Evolutionary conservation across 2,113 vertebrate species (phyloP).

Genomic region (Sula dactylatra): DNA sequence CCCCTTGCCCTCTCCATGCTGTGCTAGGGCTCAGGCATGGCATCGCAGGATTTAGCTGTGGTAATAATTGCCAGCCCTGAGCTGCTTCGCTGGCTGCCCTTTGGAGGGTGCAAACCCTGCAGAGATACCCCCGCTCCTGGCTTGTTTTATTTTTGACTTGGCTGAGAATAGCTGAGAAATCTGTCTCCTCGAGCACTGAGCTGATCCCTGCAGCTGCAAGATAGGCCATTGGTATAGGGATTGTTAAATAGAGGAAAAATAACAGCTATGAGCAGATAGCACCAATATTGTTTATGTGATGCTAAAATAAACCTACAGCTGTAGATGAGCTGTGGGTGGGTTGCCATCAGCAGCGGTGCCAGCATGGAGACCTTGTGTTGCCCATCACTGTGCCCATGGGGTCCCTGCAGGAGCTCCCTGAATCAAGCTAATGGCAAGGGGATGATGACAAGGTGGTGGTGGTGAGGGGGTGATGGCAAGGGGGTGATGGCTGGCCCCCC

Average conservation of each 20-base stretch:
- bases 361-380: rapidly evolving
- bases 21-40: neutral
- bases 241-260: neutral
- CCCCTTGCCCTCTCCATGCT: neutral
- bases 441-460: no score
- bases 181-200: neutral
- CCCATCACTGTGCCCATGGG: rapidly evolving
- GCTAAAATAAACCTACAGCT: neutral
- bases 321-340: neutral
- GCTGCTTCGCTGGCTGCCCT: neutral
- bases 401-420: neutral
- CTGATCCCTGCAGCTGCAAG: neutral
- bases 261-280: neutral
- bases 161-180: neutral
- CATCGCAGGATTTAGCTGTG: rapidly evolving
- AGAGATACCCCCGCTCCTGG: neutral
- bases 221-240: rapidly evolving
- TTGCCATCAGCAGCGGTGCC: neutral
- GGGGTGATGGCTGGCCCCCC: neutral
- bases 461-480: rapidly evolving
- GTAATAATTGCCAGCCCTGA: neutral
- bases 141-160: neutral
- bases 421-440: neutral
- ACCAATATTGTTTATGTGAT: neutral
- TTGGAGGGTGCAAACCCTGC: rapidly evolving